Conservation (phyloP, 2,888 invertebrate species). For the Lamproptera curius region DNA sequence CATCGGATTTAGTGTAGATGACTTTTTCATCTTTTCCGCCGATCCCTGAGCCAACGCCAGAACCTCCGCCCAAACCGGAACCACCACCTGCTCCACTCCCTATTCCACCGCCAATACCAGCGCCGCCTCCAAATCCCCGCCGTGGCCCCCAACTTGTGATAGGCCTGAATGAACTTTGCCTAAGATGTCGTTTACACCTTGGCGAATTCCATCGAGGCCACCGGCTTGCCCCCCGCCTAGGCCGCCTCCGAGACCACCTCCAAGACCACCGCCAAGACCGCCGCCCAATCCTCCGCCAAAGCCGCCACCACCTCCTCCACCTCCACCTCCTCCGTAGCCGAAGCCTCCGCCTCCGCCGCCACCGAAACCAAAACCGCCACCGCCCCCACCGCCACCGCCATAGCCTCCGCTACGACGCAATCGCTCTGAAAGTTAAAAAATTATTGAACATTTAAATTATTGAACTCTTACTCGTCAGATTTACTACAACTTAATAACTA, state of each 20-base stretch:
- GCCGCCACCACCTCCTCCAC: conserved; percentile 30
- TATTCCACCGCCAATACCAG: conserved; percentile 26
- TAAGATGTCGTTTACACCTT: conserved; percentile 47
- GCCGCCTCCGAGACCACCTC: conserved; percentile 33
- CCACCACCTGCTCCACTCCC: conserved; percentile 20
- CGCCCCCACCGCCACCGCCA: conserved; percentile 35
- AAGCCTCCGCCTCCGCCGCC: conserved; percentile 36
- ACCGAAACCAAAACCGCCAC: conserved; percentile 36
- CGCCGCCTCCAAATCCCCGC: conserved; percentile 27
- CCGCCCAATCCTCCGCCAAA: conserved; percentile 39
- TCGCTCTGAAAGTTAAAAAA: conserved; percentile 46
- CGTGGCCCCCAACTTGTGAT: conserved; percentile 25
- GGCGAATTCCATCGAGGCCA: conserved; percentile 41
- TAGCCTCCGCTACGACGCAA: conserved; percentile 48
- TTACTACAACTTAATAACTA: too few species aligned
- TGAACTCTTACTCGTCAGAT: background rate
- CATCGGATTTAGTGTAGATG: conserved; percentile 50
- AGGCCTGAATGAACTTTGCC: conserved; percentile 47
- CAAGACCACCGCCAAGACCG: conserved; percentile 33
- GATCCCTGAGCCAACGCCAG: conserved; percentile 26
- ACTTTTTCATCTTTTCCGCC: conserved; percentile 44
- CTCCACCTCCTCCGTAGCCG: conserved; percentile 33
- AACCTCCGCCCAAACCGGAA: conserved; percentile 23
- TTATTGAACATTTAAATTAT: conserved; percentile 1
- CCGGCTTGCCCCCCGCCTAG: conserved; percentile 30